Base-by-base conservation (phyloP, 1,140 invertebrate species). In the Drosophila pectinifera region DNA sequence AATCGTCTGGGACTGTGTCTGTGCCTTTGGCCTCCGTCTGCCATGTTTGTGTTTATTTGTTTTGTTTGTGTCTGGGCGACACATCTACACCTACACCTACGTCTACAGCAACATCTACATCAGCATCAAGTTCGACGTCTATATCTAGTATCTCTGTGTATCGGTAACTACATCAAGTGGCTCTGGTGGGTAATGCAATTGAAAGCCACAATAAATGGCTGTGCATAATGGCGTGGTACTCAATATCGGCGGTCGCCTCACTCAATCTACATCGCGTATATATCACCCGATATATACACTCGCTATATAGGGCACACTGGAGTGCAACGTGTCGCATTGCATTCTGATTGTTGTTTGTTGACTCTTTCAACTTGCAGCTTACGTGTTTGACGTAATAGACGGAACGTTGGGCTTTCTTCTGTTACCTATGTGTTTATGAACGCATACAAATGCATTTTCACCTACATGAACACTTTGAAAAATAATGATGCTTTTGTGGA, bases 171-270 rank as follows among this genome's bases (percentile, higher is more conserved):
- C 69, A 62, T 36, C 72, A 63, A 73, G 67, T 78, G 54, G 14
- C 49, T 13, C 55, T 49, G 14, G n/a, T 13, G 53, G 67, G 59
- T 80, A 80, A 75, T 80, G 78, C 78, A 67, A 72, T 72, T 63
- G 78, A 73, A 82, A 74, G 74, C 64, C 80, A 68, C 80, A 83
- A 75, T 70, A 83, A 84, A 80, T 81, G 82, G 77, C 61, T 61
- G 55, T 79, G 80, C 72, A 84, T 84, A 84, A 84, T 84, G 80
- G 76, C 75, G 53, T 69, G 70, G 28, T 76, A 76, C 75, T 78
- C 68, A 77, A 73, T 77, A 76, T 51, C 64, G 64, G 45, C 45
- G 55, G 51, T 75, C 51, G 45, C 41, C 72, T 42, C 5, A 16
- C 64, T 41, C 26, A 45, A 63, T 67, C 28, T 28, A 59, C 22